phyloP scores from a whole-genome alignment of 2,113 vertebrate genomes.

The Acanthochromis polyacanthus region DNA sequence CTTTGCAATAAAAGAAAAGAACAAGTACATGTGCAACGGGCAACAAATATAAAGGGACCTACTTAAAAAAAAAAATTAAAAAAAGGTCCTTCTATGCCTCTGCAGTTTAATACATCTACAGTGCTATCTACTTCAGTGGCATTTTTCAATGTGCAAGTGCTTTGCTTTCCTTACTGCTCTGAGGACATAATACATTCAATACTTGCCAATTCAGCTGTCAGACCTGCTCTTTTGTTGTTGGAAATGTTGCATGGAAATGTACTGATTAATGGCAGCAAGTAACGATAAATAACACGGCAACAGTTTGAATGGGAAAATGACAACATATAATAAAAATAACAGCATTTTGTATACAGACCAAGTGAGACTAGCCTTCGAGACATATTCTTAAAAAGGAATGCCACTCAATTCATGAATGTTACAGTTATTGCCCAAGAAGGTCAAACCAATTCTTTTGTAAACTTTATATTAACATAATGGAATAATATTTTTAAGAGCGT shows the following conservation, averaged over 20 bases:
- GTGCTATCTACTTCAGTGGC: constrained; percentile 63
- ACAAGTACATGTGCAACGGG: constrained; percentile 42
- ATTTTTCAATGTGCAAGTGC: constrained; percentile 86
- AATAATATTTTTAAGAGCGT: constrained; percentile 22
- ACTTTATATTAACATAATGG: constrained; percentile 5
- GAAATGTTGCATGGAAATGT: constrained; percentile 54
- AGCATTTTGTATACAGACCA: constrained; percentile 21
- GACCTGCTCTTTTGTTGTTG: constrained; percentile 77
- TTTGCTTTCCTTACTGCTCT: constrained; percentile 83
- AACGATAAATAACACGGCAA: constrained; percentile 47
- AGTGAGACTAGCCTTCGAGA: constrained; percentile 25
- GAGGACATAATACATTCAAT: constrained; percentile 89
- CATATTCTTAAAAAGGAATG: constrained; percentile 61
- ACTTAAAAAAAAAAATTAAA: constrained; percentile 54
- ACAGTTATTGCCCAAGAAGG: constrained; percentile 3
- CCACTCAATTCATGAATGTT: constrained; percentile 51
- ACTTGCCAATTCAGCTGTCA: constrained; percentile 85
- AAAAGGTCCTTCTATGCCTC: constrained; percentile 80
- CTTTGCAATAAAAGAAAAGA: constrained; percentile 15
- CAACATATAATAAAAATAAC: constrained; percentile 12
- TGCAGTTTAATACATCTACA: constrained; percentile 60
- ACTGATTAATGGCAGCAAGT: constrained; percentile 45
- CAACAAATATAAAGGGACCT: constrained; percentile 35
- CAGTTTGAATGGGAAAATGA: constrained; percentile 38
- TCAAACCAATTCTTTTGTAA: constrained; percentile 30